Percentiles rank a stretch among this genome's conserved stretches.
These are phyloP conservation scores for Rhamnusium bicolor DNA, from an alignment of 2,888 invertebrate genomes.

Conservation along the genomic window DNA sequence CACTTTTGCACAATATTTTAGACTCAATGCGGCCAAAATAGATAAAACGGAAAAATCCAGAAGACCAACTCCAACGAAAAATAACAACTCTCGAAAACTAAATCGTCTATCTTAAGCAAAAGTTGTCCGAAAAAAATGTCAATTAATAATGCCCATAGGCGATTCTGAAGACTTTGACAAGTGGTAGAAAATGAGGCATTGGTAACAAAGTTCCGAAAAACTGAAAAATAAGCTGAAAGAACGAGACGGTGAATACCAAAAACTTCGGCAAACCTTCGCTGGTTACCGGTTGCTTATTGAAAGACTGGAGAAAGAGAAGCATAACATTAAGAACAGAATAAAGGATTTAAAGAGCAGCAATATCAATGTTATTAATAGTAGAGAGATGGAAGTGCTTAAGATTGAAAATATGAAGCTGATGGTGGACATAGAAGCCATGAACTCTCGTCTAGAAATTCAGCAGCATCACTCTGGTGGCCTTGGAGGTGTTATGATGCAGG, in stretches of 20 bases:
- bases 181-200: conserved; percentile 86
- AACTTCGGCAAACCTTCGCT: conserved; percentile 75
- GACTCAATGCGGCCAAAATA: conserved; percentile 63
- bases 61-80: conserved; percentile 70
- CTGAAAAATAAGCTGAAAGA: conserved; percentile 83
- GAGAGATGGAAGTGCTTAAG: conserved; percentile 63
- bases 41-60: conserved; percentile 64
- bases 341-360: conserved; percentile 64
- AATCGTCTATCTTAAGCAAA: conserved; percentile 65
- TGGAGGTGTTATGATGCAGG: conserved; percentile 71
- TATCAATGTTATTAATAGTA: conserved; percentile 39
- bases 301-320: conserved; percentile 85
- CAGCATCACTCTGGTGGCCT: conserved; percentile 71
- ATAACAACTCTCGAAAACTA: conserved; percentile 69
- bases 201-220: conserved; percentile 84
- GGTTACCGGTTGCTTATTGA: conserved; percentile 76
- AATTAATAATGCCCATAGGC: conserved; percentile 66
- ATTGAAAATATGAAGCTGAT: conserved; percentile 70
- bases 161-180: conserved; percentile 77
- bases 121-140: conserved; percentile 70
- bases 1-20: conserved; percentile 47
- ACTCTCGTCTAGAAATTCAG: conserved; percentile 67
- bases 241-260: conserved; percentile 81
- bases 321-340: conserved; percentile 74
- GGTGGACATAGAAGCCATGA: conserved; percentile 68